Evolutionary conservation across 2,888 invertebrate species (phyloP), one percentile per base, ranked within the genome.

Genomic region (Pachydiplax longipennis): DNA sequence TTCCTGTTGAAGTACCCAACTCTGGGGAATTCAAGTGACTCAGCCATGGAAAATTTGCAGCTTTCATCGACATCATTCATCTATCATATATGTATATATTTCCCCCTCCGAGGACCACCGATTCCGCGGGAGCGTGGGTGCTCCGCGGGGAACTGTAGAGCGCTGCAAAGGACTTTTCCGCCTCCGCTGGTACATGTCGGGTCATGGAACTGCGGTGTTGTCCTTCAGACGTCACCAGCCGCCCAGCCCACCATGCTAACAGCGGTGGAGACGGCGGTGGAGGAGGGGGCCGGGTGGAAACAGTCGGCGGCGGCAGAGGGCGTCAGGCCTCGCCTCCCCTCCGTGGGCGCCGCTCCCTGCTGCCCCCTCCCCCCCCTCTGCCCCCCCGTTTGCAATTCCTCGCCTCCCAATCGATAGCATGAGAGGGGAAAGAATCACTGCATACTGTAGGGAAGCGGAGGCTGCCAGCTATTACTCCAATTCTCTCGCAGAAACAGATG

Each of bases 251-350:
- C 48, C 87, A 61, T 87, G 87, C 87, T 87, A 87, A 87, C 87
- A 87, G 87, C 87, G 61, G 87, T 92, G 91, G 91, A 91, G 82
- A 91, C 91, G 91, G 95, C 93, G 92, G 94, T 94, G 92, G 94
- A 94, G 93, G 95, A 94, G 92, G 94, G 91, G 91, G 91, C 87
- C 90, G 91, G 90, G 91, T 91, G 91, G 92, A 92, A 92, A 92
- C 93, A 92, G 92, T 92, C 81, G 90, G 61, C 90, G n/a, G n/a
- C n/a, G n/a, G n/a, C n/a, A n/a, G n/a, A n/a, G n/a, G n/a, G n/a
- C n/a, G 92, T 92, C 92, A 92, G 93, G 93, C 92, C 93, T 93
- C 93, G 92, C 93, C 93, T 93, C 92, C 93, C 92, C 93, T 92
- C 92, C 92, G 92, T 31, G 35, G 90, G 83, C 91, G 53, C 91